Evolutionary conservation across 2,113 vertebrate species (phyloP).

Genomic region (Callipepla squamata): DNA sequence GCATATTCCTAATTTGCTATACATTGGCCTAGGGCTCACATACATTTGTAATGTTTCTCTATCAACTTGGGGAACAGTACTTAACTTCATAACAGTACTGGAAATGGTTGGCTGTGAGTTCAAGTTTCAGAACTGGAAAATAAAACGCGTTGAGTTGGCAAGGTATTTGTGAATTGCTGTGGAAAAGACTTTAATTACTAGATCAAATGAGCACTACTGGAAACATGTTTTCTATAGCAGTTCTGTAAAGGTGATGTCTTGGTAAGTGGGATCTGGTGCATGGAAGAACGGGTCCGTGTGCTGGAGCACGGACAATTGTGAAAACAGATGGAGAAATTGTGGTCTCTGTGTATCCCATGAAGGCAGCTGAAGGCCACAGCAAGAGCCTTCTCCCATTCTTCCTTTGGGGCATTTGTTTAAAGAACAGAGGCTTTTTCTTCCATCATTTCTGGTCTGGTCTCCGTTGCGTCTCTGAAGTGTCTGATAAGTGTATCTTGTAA

Average conservation of each 20-base stretch:
- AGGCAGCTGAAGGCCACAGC: not conserved
- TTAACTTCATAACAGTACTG: not conserved
- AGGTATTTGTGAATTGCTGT: not conserved
- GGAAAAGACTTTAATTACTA: not conserved
- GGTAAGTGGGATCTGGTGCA: not conserved
- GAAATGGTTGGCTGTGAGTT: not conserved
- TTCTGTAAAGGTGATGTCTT: not conserved
- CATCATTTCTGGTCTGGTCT: accelerated
- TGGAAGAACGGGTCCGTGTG: not conserved
- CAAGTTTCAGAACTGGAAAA: not conserved
- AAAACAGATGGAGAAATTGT: not conserved
- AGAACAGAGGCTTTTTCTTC: not conserved
- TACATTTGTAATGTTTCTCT: not conserved
- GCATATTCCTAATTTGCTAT: not conserved
- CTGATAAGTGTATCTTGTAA: not conserved
- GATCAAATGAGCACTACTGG: not conserved
- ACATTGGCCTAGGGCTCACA: not conserved
- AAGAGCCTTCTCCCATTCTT: not conserved
- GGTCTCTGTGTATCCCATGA: not conserved
- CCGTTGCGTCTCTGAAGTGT: not conserved
- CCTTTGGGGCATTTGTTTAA: not conserved
- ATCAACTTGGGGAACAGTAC: not conserved
- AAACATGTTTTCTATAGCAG: not conserved
- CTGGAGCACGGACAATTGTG: accelerated
- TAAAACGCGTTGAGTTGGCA: not conserved